Conservation (phyloP, 1,140 invertebrate genomes). For the Magallana ariakensis region DNA sequence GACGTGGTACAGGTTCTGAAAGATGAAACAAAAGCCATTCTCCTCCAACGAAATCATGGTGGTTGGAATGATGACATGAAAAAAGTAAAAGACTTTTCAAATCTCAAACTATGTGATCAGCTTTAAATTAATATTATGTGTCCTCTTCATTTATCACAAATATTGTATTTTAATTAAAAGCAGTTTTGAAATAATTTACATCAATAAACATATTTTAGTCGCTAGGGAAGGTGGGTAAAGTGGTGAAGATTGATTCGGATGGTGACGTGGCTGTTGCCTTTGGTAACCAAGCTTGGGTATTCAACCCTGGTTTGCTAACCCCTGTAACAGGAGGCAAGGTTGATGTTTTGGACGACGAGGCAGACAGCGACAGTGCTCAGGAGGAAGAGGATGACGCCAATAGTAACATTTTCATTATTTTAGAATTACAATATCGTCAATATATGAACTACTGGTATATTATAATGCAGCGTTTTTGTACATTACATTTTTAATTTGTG, state of each 20-base stretch:
- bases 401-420: background rate
- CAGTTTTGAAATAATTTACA: too few species aligned
- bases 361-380: background rate
- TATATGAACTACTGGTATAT: too few species aligned
- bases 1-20: conserved; percentile 89
- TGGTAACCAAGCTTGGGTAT: conserved; percentile 63
- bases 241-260: conserved; percentile 69
- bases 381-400: background rate
- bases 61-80: conserved; percentile 92
- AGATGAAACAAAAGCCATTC: conserved; percentile 86
- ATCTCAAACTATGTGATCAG: too few species aligned
- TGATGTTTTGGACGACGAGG: background rate
- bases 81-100: conserved; percentile 80
- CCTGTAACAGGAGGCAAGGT: conserved; percentile 40
- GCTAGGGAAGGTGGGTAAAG: conserved; percentile 62
- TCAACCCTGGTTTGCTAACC: conserved; percentile 62
- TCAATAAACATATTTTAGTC: conserved; percentile 42
- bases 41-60: conserved; percentile 90
- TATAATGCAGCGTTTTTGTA: too few species aligned
- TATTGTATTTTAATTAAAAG: too few species aligned
- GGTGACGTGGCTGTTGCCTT: conserved; percentile 67
- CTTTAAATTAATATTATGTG: too few species aligned
- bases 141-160: too few species aligned
- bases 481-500: too few species aligned
- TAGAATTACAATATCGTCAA: too few species aligned